A percentile compares a stretch with the other conserved stretches of the same genome.
Conservation (phyloP, 2,113 vertebrate genomes). For the Jaculus jaculus region DNA sequence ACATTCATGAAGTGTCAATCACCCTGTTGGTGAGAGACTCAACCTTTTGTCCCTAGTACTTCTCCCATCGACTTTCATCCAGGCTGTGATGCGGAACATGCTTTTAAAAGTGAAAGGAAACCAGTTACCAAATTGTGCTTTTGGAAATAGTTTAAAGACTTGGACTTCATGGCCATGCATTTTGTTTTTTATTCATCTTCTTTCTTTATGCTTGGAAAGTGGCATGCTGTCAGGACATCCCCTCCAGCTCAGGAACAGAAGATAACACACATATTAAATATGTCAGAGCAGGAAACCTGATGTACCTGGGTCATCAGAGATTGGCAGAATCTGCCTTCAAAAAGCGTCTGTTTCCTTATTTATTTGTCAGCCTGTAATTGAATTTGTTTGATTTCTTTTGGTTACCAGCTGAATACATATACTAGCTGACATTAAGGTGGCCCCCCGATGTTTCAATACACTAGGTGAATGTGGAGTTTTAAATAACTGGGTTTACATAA, state of each 20-base stretch:
- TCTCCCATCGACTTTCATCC: not conserved
- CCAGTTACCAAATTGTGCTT: not conserved
- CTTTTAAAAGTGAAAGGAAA: not conserved
- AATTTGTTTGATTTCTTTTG: not conserved
- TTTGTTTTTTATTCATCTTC: not conserved
- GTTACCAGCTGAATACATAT: not conserved
- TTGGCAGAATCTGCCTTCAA: not conserved
- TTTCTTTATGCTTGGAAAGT: not conserved
- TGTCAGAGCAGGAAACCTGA: not conserved
- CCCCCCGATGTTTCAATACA: not conserved
- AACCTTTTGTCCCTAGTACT: not conserved
- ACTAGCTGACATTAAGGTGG: not conserved
- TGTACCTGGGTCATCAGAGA: accelerated
- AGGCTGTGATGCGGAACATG: not conserved
- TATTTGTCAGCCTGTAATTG: not conserved
- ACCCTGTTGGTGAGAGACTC: not conserved
- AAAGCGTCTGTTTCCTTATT: not conserved
- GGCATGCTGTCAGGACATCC: not conserved
- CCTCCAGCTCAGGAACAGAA: not conserved
- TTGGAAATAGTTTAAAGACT: not conserved
- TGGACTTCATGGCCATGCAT: accelerated
- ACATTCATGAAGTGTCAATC: not conserved
- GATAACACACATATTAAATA: not conserved
- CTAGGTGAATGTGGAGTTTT: not conserved
- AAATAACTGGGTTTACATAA: not conserved